Base-by-base conservation (phyloP, 2,888 invertebrate genomes). In the Brenthis hecate region DNA sequence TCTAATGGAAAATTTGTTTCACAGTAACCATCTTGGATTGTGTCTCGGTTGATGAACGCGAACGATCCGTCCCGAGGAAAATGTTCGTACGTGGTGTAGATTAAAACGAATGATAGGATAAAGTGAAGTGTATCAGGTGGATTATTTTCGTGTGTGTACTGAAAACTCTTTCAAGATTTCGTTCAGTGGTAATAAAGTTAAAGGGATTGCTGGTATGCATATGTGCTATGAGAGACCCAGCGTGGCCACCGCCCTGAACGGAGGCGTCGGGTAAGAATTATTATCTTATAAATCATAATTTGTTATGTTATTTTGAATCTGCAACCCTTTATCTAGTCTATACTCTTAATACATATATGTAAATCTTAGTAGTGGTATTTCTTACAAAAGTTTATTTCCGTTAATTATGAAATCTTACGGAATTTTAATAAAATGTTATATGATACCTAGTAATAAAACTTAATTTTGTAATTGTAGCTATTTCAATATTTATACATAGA, bases 151-250 rank as follows among this genome's bases (percentile, higher is more conserved):
- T 75, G 71, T 70, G 77, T 76, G 70, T 75, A 71, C 61, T 61
- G 74, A 70, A 28, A 72, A 77, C 68, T 75, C 74, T 68, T 76
- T 75, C 75, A 80, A 80, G 73, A 81, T 80, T 78, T 79, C 77
- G 80, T 77, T 77, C 76, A 76, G 79, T 78, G 77, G 78, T 73
- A 84, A 85, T 80, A 80, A 83, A 78, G 74, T 78, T 73, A 80
- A 78, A 77, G 84, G 77, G 80, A 78, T 81, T 78, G 86, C 85
- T 88, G 91, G 86, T 83, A 92, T 92, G 92, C 92, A 92, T 88
- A 85, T 92, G 91, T 92, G 92, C 81, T 92, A 91, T 90, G 92
- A 92, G 82, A 81, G 92, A 79, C 91, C 92, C 70, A 87, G 89
- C 72, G 78, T 89, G 81, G 91, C 91, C 81, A 86, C 87, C 84